Conservation (phyloP, 2,888 invertebrate species). For the Gasteruption jaculator region DNA sequence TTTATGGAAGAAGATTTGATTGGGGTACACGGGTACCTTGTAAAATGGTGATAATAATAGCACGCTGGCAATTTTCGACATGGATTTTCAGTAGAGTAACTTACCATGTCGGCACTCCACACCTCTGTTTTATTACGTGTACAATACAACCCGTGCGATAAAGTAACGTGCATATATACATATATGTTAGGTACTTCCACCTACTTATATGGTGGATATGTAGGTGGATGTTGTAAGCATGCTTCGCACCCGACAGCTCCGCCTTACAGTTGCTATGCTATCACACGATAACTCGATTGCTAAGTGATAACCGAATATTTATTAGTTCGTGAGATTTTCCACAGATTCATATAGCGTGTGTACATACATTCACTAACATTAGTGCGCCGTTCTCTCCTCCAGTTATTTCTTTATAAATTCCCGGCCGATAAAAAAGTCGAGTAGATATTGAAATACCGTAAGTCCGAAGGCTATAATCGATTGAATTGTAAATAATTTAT, state of each 20-base stretch:
- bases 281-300: constrained; percentile 41
- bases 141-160: constrained; percentile 12
- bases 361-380: too few species aligned
- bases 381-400: too few species aligned
- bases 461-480: background rate
- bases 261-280: constrained; percentile 22
- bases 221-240: constrained; percentile 2
- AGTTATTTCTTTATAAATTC: too few species aligned
- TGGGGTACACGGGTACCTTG: too few species aligned
- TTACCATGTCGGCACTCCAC: constrained; percentile 31
- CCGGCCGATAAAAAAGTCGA: background rate
- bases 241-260: constrained; percentile 10
- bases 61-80: too few species aligned
- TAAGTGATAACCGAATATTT: constrained; percentile 40
- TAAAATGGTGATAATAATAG: too few species aligned
- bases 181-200: constrained; percentile 4
- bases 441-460: constrained; percentile 2
- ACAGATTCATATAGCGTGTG: too few species aligned
- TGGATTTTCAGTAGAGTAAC: too few species aligned
- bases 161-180: constrained; percentile 6
- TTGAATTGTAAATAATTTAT: too few species aligned
- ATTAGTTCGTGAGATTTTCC: constrained; percentile 39
- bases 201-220: background rate
- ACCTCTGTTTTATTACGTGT: constrained; percentile 33
- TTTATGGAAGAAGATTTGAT: too few species aligned